Evolutionary conservation across 2,888 invertebrate genomes (phyloP).

Genomic region (Chalcis sispes): DNA sequence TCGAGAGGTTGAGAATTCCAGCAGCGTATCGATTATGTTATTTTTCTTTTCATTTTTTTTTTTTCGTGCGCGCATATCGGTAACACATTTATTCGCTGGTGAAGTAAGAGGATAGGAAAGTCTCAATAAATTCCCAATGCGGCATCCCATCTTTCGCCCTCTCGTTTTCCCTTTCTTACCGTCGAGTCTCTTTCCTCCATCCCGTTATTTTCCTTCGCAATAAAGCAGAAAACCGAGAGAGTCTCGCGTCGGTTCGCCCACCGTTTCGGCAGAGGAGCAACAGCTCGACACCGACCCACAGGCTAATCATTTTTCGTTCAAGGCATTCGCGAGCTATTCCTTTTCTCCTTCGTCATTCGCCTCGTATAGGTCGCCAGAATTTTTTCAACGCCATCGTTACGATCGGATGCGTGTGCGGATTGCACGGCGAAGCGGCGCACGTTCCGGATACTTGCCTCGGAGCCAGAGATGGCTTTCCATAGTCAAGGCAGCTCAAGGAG

Average conservation of each 20-base stretch:
- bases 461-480: neutral
- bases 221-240: neutral
- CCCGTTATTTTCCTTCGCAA: slow-evolving; percentile 6
- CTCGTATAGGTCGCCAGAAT: neutral
- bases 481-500: neutral
- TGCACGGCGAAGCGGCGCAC: neutral
- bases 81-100: slow-evolving; percentile 30
- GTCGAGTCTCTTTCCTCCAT: neutral
- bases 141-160: neutral
- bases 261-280: neutral
- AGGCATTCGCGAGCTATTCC: too few relatives aligned
- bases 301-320: slow-evolving; percentile 45
- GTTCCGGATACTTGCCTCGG: neutral
- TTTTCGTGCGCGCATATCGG: neutral
- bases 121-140: slow-evolving; percentile 5
- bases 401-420: neutral
- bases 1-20: too few relatives aligned
- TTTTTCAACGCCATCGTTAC: neutral
- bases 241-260: neutral
- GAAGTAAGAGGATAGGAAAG: neutral
- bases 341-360: too few relatives aligned
- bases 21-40: too few relatives aligned
- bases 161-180: neutral
- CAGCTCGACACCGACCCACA: slow-evolving; percentile 8
- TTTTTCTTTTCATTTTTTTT: neutral